These are phyloP conservation scores for Illadopsis cleaveri DNA, from an alignment of 2,113 vertebrate genomes.

Conservation along the genomic window DNA sequence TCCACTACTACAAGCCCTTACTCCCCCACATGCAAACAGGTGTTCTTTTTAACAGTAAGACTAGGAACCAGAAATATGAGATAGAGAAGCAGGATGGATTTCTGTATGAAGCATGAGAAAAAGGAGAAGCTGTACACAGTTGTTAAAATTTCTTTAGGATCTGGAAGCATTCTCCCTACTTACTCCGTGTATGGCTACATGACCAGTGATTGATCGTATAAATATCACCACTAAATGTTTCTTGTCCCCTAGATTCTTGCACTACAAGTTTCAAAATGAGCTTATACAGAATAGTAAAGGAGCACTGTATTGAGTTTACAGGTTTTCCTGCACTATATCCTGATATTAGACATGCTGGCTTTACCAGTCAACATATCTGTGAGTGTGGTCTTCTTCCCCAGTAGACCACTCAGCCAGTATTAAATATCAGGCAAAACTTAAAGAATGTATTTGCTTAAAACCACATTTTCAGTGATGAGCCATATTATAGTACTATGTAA, in stretches of 20 bases:
- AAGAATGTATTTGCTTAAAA: background rate
- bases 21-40: background rate
- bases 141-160: background rate
- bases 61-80: background rate
- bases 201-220: background rate
- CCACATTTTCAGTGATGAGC: background rate
- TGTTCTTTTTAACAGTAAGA: background rate
- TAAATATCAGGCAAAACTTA: background rate
- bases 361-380: background rate
- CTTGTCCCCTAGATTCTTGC: background rate
- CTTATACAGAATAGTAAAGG: background rate
- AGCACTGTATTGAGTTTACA: background rate
- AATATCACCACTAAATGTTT: background rate
- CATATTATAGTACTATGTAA: background rate
- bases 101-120: background rate
- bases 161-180: background rate
- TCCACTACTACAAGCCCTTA: background rate
- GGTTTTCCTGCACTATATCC: background rate
- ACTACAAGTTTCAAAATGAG: background rate
- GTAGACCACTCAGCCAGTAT: background rate
- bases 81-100: background rate
- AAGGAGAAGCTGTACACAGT: background rate
- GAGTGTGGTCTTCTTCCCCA: background rate
- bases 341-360: background rate
- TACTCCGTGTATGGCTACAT: background rate